phyloP scores from a whole-genome alignment of 2,113 vertebrate genomes.

The Calypte anna region DNA sequence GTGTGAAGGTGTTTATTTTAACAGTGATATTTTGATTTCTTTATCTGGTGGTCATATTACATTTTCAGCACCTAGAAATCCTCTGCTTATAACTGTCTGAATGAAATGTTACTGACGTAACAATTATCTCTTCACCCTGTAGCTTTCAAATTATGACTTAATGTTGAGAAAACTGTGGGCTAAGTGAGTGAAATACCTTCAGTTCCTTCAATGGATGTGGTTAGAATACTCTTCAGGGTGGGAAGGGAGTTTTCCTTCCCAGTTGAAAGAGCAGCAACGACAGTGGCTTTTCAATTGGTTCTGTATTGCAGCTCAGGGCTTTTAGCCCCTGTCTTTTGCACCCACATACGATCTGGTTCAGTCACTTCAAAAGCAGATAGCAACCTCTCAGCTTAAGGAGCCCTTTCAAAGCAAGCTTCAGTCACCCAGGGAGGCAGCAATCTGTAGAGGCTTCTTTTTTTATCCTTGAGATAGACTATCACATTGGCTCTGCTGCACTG shows the following conservation, averaged over 20 bases:
- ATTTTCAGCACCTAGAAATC: constrained; percentile 60
- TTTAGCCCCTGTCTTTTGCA: constrained; percentile 56
- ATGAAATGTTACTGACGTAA: constrained; percentile 64
- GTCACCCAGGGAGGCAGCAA: constrained; percentile 13
- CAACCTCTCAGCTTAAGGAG: constrained; percentile 40
- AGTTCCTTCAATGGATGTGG: constrained; percentile 68
- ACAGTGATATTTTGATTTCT: constrained; percentile 4
- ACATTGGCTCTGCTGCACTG: constrained; percentile 23
- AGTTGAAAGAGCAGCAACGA: constrained; percentile 15
- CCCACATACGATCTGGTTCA: constrained; percentile 55
- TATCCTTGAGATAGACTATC: neutral
- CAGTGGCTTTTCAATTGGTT: constrained; percentile 38
- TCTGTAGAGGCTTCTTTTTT: constrained; percentile 37
- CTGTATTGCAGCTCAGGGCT: constrained; percentile 29
- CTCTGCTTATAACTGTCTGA: neutral
- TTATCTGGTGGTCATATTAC: constrained; percentile 12
- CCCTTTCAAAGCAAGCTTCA: constrained; percentile 45
- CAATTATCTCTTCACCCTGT: constrained; percentile 43
- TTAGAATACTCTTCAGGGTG: constrained; percentile 58
- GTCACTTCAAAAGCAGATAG: constrained; percentile 37
- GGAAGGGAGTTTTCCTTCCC: constrained; percentile 54
- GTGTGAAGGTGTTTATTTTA: constrained; percentile 15
- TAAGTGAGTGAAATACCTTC: constrained; percentile 59
- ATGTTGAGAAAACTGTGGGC: constrained; percentile 64
- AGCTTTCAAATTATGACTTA: constrained; percentile 58